These are phyloP conservation scores for Acleris emargana DNA, from an alignment of 2,888 invertebrate species.

Conservation along the genomic window DNA sequence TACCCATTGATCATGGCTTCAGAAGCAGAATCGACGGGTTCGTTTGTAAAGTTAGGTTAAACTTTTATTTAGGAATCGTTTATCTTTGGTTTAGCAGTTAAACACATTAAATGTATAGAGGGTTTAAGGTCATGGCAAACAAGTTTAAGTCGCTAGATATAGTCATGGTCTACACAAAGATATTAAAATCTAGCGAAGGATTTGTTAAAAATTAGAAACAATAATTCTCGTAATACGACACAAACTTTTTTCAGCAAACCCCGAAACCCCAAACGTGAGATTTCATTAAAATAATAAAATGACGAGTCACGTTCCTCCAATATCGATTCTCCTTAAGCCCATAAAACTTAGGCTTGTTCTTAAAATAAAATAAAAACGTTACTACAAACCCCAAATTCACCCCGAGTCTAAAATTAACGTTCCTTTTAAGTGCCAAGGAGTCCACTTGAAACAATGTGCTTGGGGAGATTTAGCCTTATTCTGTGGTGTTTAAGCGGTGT, in stretches of 20 bases:
- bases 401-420: slow-evolving; percentile 73
- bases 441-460: slow-evolving; percentile 44
- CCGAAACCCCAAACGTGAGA: slow-evolving; percentile 9
- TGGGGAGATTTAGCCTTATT: slow-evolving; percentile 46
- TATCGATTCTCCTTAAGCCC: slow-evolving; percentile 44
- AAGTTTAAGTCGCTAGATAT: too few relatives aligned
- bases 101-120: too few relatives aligned
- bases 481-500: slow-evolving; percentile 51
- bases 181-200: too few relatives aligned
- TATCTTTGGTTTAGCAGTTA: too few relatives aligned
- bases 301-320: slow-evolving; percentile 54
- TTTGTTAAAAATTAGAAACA: too few relatives aligned
- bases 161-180: too few relatives aligned
- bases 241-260: not conserved
- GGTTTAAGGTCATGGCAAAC: too few relatives aligned
- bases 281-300: slow-evolving; percentile 28
- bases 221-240: not conserved
- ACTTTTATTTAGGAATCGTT: too few relatives aligned
- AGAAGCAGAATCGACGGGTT: slow-evolving; percentile 15
- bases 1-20: slow-evolving; percentile 29
- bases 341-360: slow-evolving; percentile 50
- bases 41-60: not conserved
- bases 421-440: slow-evolving; percentile 54
- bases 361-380: slow-evolving; percentile 48
- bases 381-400: slow-evolving; percentile 49